phyloP scores from a whole-genome alignment of 2,888 invertebrate species.

The Adineta ricciae region DNA sequence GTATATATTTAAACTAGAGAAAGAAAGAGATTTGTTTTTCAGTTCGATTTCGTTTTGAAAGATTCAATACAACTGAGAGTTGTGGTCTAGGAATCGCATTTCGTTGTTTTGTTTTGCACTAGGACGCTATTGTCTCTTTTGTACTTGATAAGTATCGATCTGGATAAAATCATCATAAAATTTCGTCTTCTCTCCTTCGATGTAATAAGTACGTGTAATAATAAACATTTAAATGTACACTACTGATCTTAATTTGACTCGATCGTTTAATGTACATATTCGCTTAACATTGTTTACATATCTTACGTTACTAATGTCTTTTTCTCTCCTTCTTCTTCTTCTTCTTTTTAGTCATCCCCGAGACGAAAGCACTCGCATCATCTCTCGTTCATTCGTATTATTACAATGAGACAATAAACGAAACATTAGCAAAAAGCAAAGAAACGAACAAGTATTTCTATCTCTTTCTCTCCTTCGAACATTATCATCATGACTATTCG shows the following conservation, averaged over 20 bases:
- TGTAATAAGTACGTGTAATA: background rate
- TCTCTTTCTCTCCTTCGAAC: background rate
- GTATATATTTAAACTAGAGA: background rate
- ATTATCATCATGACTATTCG: constrained; percentile 11
- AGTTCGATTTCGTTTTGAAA: background rate
- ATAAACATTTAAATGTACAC: background rate
- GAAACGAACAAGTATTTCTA: background rate
- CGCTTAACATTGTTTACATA: background rate
- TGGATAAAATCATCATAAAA: background rate
- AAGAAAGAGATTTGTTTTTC: background rate
- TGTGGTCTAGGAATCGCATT: too few species aligned
- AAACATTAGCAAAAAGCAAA: background rate
- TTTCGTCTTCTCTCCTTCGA: background rate
- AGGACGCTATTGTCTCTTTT: too few species aligned
- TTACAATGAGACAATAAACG: background rate
- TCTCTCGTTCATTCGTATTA: background rate
- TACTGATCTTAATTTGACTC: background rate
- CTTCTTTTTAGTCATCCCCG: background rate
- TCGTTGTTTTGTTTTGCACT: background rate
- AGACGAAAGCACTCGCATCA: background rate
- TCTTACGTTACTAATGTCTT: background rate
- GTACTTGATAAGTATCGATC: background rate
- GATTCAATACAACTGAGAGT: background rate
- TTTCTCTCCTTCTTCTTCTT: background rate
- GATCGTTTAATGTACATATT: background rate